Conservation (phyloP, 2,888 invertebrate species). For the Drosophila atroscutellata region DNA sequence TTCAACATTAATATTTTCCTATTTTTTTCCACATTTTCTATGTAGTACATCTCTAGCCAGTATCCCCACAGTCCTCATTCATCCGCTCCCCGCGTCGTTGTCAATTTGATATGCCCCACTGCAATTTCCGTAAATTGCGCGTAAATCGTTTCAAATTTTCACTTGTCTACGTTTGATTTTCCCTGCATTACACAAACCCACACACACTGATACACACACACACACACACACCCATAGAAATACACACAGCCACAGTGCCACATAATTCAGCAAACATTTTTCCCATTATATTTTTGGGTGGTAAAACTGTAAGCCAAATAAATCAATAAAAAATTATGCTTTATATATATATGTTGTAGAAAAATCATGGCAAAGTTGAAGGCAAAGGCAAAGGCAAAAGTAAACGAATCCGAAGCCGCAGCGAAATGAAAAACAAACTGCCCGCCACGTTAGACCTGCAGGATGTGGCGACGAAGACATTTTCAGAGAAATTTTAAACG, state of each 20-base stretch:
- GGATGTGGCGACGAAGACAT: conserved; percentile 24
- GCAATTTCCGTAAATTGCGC: conserved; percentile 77
- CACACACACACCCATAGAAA: conserved; percentile 12
- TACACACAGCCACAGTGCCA: conserved; percentile 20
- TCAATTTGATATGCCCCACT: conserved; percentile 75
- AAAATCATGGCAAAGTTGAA: conserved; percentile 36
- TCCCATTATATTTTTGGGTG: conserved; percentile 57
- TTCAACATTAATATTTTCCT: conserved; percentile 29
- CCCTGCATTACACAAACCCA: conserved; percentile 38
- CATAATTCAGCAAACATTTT: conserved; percentile 77
- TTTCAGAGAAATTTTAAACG: conserved; percentile 76
- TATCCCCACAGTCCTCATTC: not conserved
- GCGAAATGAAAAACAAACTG: conserved; percentile 77
- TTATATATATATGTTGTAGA: conserved; percentile 43
- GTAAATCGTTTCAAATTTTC: conserved; percentile 82
- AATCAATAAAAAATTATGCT: conserved; percentile 80
- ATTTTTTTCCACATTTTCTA: not conserved
- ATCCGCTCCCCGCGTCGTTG: conserved; percentile 31
- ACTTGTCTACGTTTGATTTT: conserved; percentile 80
- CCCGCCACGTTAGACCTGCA: conserved; percentile 47
- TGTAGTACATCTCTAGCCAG: conserved; percentile 5
- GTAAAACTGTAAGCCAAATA: conserved; percentile 67
- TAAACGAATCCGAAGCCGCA: conserved; percentile 68
- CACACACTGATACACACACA: conserved; percentile 9
- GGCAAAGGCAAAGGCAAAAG: conserved; percentile 61